Base-by-base conservation (phyloP, 2,113 vertebrate species). In the Lethenteron reissneri region DNA sequence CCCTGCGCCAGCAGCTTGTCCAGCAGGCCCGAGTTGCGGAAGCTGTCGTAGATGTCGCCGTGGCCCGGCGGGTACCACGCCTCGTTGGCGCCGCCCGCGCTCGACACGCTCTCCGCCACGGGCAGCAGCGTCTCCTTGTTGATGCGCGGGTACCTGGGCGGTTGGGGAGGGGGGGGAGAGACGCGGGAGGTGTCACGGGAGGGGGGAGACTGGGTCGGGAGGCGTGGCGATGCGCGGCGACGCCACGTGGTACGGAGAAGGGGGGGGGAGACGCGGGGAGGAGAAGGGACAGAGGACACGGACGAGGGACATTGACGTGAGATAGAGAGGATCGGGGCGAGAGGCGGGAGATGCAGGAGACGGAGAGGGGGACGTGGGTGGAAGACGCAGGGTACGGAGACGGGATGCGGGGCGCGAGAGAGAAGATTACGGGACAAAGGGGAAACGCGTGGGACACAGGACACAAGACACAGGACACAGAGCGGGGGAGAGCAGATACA, bases 41-140 rank as follows among this genome's bases (percentile, higher is more conserved):
- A 95, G 77, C 92, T 97, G 77, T 86, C 84, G 0, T 97, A 97
- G 79, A 90, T 86, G 74, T 97, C 92, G 2, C 92, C 92, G 4
- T 97, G 92, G 2, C 92, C 92, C 1, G 92, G 92, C 1, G 92
- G 92, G 75, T 92, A 97, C 92, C 92, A 97, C 70, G 86, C 87
- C 76, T 97, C 92, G 0, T 82, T 82, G 13, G 86, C 88, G 75
- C 90, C 88, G 2, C 87, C 89, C 14, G 79, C 84, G 76, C 83
- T 79, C 13, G 84, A 82, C 10, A 94, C 81, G 75, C 81, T 82
- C 73, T 83, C 87, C 73, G 90, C 90, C 72, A 97, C 79, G 2
- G 92, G 92, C 77, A 97, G 83, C 77, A 97, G 81, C 9, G 92
- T 95, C 79, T 97, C 92, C 76, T 90, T 95, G 81, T 91, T 95